These are phyloP conservation scores for Cotesia typhae DNA, from an alignment of 1,140 invertebrate species.

Conservation along the genomic window DNA sequence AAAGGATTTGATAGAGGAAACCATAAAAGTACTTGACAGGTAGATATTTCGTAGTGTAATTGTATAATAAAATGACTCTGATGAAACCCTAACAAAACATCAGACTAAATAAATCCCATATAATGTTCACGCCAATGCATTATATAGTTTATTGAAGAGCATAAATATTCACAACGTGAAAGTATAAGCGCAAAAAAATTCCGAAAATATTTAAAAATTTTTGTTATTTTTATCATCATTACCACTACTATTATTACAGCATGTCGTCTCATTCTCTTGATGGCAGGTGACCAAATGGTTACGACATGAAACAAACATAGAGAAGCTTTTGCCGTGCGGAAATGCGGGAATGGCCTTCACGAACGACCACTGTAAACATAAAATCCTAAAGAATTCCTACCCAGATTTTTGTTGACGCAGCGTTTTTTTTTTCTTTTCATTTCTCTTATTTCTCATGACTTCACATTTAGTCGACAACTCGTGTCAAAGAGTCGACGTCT, in stretches of 20 bases:
- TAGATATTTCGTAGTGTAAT: no score
- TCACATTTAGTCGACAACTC: not conserved
- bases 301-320: constrained; percentile 11
- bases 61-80: not conserved
- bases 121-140: not conserved
- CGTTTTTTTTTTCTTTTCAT: not conserved
- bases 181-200: not conserved
- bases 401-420: not conserved
- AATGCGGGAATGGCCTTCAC: not conserved
- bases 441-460: not conserved
- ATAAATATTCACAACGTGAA: not conserved
- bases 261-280: not conserved
- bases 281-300: not conserved
- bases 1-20: not conserved
- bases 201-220: not conserved
- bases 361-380: not conserved
- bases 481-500: constrained; percentile 21
- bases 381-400: constrained; percentile 18
- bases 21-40: not conserved
- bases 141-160: not conserved
- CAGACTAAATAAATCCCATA: constrained; percentile 5
- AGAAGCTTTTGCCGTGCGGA: not conserved
- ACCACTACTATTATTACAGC: not conserved
- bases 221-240: not conserved
- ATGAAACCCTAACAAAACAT: constrained; percentile 9